Evolutionary conservation across 2,113 vertebrate species (phyloP).

Genomic region (Cochlearius cochlearius): DNA sequence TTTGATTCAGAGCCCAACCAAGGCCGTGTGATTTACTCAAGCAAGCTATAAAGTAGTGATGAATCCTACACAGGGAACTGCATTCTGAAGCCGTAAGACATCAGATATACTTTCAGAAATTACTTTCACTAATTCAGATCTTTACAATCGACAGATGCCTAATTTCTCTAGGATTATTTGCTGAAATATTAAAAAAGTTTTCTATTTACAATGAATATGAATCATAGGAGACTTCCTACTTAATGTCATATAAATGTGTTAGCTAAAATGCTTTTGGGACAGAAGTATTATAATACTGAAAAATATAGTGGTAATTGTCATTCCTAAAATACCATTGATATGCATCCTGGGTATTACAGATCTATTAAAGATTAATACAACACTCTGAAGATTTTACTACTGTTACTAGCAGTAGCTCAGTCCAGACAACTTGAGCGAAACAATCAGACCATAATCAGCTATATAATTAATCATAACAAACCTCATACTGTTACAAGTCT

Average conservation of each 20-base stretch:
- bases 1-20: not conserved
- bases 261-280: not conserved
- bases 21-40: not conserved
- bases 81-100: not conserved
- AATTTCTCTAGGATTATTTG: conserved; percentile 13
- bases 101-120: not conserved
- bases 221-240: not conserved
- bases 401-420: not conserved
- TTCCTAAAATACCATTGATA: not conserved
- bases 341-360: not conserved
- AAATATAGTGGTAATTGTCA: not conserved
- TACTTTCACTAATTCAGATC: not conserved
- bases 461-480: not conserved
- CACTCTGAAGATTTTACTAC: not conserved
- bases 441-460: not conserved
- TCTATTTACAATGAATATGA: not conserved
- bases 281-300: not conserved
- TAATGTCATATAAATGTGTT: not conserved
- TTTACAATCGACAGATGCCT: conserved; percentile 19
- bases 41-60: not conserved
- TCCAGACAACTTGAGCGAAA: not conserved
- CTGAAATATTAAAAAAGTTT: not conserved
- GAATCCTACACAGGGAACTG: not conserved
- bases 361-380: not conserved
- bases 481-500: not conserved